Evolutionary conservation across 2,797 vertebrate species (phyloP).

Genomic region (Muscicapa striata): DNA sequence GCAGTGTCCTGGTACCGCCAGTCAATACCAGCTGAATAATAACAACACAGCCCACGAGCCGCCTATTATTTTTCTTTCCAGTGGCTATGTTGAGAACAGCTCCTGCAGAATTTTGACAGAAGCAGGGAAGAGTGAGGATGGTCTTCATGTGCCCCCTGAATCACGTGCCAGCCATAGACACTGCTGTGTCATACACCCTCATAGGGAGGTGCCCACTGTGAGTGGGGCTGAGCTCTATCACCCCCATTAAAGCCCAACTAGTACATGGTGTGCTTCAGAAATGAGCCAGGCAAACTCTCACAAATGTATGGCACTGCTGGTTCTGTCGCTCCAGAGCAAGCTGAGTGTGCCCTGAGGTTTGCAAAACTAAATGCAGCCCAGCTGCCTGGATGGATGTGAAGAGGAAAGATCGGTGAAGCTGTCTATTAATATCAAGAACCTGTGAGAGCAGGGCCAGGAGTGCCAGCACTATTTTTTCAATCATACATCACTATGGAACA

Average conservation of each 20-base stretch:
- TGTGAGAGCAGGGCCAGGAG: background rate
- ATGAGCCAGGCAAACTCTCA: background rate
- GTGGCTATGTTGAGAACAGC: background rate
- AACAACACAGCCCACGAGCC: background rate
- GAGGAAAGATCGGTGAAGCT: conserved; percentile 52
- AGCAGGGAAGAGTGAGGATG: background rate
- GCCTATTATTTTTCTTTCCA: conserved; percentile 31
- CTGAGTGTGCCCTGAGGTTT: conserved; percentile 14
- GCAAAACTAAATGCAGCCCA: conserved; percentile 41
- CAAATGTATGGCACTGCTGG: background rate
- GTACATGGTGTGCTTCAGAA: background rate
- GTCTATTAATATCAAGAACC: conserved; percentile 45
- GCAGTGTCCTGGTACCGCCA: conserved; percentile 44
- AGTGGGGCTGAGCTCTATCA: background rate
- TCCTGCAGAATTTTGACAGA: conserved; percentile 43
- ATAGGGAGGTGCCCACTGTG: accelerated
- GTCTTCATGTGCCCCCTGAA: background rate
- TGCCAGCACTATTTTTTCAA: conserved; percentile 31
- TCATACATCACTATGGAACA: conserved; percentile 11
- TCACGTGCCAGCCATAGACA: accelerated
- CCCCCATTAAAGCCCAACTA: background rate
- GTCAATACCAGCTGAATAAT: conserved; percentile 53
- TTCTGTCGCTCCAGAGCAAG: background rate
- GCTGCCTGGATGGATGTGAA: conserved; percentile 32
- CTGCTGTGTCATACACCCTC: background rate